These are phyloP conservation scores for Ruditapes philippinarum DNA, from an alignment of 1,140 invertebrate species.

Conservation along the genomic window DNA sequence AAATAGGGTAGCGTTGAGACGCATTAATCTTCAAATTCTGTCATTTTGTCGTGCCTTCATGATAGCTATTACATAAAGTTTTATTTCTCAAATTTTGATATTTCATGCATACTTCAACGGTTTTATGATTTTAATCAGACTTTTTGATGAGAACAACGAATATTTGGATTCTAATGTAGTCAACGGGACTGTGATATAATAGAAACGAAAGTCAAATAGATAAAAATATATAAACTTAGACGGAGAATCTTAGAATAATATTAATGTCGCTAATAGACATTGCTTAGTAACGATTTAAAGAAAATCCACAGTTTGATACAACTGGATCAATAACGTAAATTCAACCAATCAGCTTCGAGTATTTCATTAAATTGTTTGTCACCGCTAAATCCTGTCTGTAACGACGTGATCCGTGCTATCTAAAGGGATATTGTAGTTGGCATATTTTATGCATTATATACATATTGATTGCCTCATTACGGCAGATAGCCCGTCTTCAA, in stretches of 20 bases:
- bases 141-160: too few relatives aligned
- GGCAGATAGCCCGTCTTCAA: constrained; percentile 2
- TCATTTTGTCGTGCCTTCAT: too few relatives aligned
- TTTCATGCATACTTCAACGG: too few relatives aligned
- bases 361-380: constrained; percentile 54
- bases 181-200: background rate
- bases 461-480: constrained; percentile 78
- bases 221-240: background rate
- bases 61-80: too few relatives aligned
- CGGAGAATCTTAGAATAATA: background rate
- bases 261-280: constrained; percentile 11
- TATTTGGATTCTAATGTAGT: too few relatives aligned
- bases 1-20: too few relatives aligned
- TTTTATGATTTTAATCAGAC: too few relatives aligned
- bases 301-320: background rate
- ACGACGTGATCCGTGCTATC: constrained; percentile 19
- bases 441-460: constrained; percentile 77
- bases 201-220: background rate
- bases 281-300: constrained; percentile 33
- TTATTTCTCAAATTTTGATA: too few relatives aligned
- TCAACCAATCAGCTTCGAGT: constrained; percentile 25
- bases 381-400: constrained; percentile 18
- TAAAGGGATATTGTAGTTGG: constrained; percentile 54
- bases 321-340: background rate
- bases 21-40: too few relatives aligned